phyloP scores from a whole-genome alignment of 2,888 invertebrate species.

The Adela reaumurella region DNA sequence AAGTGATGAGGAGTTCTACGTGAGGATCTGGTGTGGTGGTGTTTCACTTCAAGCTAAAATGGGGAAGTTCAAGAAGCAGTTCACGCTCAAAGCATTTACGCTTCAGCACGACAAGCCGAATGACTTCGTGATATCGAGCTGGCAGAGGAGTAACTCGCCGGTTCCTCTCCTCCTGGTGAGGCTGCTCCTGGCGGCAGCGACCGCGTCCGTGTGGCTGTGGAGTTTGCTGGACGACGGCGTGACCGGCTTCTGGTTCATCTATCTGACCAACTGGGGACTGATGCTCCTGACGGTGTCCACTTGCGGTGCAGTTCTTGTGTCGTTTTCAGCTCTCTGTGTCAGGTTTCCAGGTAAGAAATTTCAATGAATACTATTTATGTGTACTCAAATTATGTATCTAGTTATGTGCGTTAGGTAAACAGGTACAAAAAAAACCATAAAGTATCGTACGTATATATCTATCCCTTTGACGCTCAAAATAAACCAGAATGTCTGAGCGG shows the following conservation, averaged over 20 bases:
- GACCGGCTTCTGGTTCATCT: conserved; percentile 29
- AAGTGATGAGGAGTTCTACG: too few species aligned
- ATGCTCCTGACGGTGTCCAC: conserved; percentile 24
- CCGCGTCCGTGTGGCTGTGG: conserved; percentile 30
- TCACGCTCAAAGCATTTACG: neutral
- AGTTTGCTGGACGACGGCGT: conserved; percentile 21
- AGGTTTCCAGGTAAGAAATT: neutral
- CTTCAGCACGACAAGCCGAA: conserved; percentile 25
- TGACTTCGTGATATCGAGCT: conserved; percentile 42
- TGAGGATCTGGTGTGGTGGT: too few species aligned
- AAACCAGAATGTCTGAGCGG: too few species aligned
- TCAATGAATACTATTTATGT: too few species aligned
- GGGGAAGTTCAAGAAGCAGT: neutral
- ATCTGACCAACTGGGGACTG: conserved; percentile 45
- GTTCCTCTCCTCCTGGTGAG: conserved; percentile 32
- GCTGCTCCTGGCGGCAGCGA: conserved; percentile 20
- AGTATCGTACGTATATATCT: too few species aligned
- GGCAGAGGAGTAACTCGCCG: conserved; percentile 40
- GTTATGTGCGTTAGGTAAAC: too few species aligned
- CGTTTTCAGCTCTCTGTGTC: conserved; percentile 20
- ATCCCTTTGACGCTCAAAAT: too few species aligned
- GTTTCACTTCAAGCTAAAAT: neutral
- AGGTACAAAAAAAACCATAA: too few species aligned
- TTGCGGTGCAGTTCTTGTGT: conserved; percentile 27
- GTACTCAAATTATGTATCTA: too few species aligned